Conservation (phyloP, 2,113 vertebrate genomes). For the Pachyramphus minor region DNA sequence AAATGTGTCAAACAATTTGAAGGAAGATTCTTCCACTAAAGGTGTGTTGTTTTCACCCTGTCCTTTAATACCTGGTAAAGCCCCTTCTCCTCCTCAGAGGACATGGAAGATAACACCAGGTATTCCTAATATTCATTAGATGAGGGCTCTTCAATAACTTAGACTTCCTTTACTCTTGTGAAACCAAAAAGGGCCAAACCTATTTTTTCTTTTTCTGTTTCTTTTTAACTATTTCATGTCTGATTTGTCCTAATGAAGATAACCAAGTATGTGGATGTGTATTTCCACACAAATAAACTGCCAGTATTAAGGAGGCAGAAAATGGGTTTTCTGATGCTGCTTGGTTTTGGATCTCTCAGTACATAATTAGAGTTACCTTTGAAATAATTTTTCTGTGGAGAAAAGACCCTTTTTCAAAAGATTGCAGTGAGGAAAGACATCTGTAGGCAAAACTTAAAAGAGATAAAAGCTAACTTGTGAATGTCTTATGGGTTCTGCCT, state of each 20-base stretch:
- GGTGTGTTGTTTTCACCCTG: neutral
- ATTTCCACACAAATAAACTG: neutral
- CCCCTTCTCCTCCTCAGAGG: neutral
- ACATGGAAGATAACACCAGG: neutral
- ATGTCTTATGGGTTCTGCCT: neutral
- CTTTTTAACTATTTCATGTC: neutral
- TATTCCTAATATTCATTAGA: neutral
- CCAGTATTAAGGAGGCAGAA: neutral
- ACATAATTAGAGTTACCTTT: neutral
- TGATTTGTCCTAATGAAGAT: neutral
- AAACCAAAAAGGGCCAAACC: neutral
- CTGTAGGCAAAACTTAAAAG: neutral
- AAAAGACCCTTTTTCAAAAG: neutral
- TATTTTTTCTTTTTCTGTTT: neutral
- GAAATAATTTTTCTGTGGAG: neutral
- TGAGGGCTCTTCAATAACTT: neutral
- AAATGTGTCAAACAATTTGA: neutral
- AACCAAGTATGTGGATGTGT: neutral
- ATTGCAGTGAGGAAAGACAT: neutral
- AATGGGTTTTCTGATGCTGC: neutral
- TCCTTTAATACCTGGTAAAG: neutral
- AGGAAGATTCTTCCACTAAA: neutral
- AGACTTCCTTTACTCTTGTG: neutral
- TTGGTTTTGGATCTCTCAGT: neutral
- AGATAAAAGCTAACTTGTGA: neutral